phyloP scores from a whole-genome alignment of 2,797 vertebrate genomes.

The Acipenser oxyrinchus region DNA sequence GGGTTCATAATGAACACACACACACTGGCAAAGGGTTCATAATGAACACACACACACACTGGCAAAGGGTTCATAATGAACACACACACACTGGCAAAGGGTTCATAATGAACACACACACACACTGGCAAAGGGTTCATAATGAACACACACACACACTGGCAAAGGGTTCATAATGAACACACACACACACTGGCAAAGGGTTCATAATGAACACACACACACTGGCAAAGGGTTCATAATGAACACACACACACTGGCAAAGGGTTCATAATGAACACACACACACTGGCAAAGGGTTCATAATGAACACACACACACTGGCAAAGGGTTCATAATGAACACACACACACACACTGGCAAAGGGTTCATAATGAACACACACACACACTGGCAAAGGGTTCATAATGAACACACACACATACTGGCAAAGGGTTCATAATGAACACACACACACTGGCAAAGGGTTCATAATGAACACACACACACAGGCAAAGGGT shows the following conservation, averaged over 20 bases:
- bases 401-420: conserved; percentile 28
- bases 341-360: conserved; percentile 29
- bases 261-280: conserved; percentile 10
- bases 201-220: conserved; percentile 21
- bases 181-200: not conserved
- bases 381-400: conserved; percentile 21
- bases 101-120: too few relatives aligned
- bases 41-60: too few relatives aligned
- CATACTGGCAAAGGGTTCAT: too few relatives aligned
- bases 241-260: conserved; percentile 8
- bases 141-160: too few relatives aligned
- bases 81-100: not conserved
- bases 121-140: not conserved
- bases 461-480: conserved; percentile 10
- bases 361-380: conserved; percentile 10
- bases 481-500: conserved; percentile 23
- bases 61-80: not conserved
- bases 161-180: not conserved
- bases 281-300: too few relatives aligned
- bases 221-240: conserved; percentile 3
- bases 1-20: conserved; percentile 25
- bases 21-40: conserved; percentile 3
- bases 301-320: conserved; percentile 8
- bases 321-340: not conserved
- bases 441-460: conserved; percentile 8